These are phyloP conservation scores for Episyrphus balteatus DNA, from an alignment of 1,140 invertebrate species.

Conservation along the genomic window DNA sequence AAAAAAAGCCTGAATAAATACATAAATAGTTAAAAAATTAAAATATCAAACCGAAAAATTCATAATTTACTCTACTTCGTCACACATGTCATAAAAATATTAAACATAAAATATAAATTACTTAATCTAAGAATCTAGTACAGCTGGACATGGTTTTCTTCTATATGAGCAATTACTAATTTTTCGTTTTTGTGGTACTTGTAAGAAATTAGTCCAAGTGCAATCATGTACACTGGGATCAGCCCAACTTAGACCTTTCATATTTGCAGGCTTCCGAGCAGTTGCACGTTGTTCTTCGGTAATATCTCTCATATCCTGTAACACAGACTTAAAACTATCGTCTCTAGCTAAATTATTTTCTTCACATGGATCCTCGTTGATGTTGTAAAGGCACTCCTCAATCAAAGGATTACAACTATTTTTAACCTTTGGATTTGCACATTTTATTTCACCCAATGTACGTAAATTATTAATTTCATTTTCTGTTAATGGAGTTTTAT, in stretches of 20 bases:
- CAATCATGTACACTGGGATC: conserved; percentile 22
- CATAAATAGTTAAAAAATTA: no score
- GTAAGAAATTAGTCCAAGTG: conserved; percentile 17
- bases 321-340: conserved; percentile 8
- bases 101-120: no score
- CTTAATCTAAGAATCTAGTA: no score
- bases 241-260: conserved; percentile 2
- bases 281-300: conserved; percentile 8
- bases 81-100: no score
- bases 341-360: conserved; percentile 50
- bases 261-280: conserved; percentile 12
- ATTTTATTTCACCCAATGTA: conserved; percentile 36
- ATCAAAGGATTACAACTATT: conserved; percentile 34
- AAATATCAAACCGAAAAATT: no score
- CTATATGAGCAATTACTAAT: not conserved
- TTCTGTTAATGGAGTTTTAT: conserved; percentile 12
- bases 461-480: conserved; percentile 34
- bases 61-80: no score
- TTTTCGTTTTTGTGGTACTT: conserved; percentile 8
- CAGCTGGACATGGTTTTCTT: no score
- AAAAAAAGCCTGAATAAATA: no score
- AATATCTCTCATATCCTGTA: conserved; percentile 13
- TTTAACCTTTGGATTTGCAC: conserved; percentile 14
- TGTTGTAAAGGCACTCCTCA: conserved; percentile 60
- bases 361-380: conserved; percentile 67